Evolutionary conservation across 2,888 invertebrate species (phyloP).

Genomic region (Gasteruption jaculator): DNA sequence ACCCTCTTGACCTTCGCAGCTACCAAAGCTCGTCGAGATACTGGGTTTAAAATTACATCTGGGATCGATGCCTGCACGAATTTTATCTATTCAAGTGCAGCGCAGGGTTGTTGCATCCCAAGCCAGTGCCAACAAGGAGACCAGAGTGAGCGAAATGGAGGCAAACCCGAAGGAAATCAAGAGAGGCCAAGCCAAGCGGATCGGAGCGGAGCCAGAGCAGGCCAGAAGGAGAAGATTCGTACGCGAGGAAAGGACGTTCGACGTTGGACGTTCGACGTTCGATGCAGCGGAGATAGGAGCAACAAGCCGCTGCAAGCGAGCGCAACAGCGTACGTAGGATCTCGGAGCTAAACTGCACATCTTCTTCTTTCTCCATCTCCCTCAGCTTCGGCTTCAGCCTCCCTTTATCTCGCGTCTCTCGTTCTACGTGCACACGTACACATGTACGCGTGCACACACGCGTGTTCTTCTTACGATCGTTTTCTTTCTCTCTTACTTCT

Average conservation of each 20-base stretch:
- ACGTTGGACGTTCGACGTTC: no score
- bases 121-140: constrained; percentile 10
- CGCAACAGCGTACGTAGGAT: no score
- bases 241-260: constrained; percentile 6
- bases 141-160: constrained; percentile 7
- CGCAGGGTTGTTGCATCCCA: constrained; percentile 27
- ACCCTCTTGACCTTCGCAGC: no score
- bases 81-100: constrained; percentile 31
- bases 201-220: constrained; percentile 4
- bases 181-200: background rate
- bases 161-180: constrained; percentile 1
- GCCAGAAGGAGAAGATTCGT: constrained; percentile 7
- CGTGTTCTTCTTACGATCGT: constrained; percentile 3
- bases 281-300: no score
- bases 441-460: no score
- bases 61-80: no score
- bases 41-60: no score
- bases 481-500: constrained; percentile 19
- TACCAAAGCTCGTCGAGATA: no score
- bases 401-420: constrained; percentile 10
- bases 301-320: no score
- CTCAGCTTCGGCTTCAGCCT: constrained; percentile 13
- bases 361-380: constrained; percentile 15
- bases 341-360: no score
- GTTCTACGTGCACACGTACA: no score